A percentile compares a stretch with the other conserved stretches of the same genome.
Evolutionary conservation across 2,113 vertebrate genomes (phyloP).

Genomic region (Cyanistes caeruleus): DNA sequence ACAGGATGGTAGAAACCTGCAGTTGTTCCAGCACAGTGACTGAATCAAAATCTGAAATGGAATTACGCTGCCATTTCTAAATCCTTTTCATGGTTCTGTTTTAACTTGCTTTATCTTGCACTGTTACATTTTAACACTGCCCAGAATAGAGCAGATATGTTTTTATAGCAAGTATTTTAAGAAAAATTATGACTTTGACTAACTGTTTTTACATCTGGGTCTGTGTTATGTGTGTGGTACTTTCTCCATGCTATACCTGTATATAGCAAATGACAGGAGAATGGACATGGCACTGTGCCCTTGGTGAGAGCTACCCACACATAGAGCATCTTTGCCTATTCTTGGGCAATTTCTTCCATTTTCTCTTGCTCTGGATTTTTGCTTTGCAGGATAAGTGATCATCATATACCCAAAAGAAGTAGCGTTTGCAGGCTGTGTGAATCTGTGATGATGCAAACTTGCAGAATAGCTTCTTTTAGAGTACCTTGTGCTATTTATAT

Average conservation of each 20-base stretch:
- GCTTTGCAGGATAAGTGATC: not conserved
- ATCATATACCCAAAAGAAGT: not conserved
- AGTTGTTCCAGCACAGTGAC: not conserved
- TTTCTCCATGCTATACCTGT: not conserved
- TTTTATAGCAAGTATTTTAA: conserved; percentile 42
- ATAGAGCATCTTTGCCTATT: not conserved
- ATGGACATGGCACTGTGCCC: fast-evolving
- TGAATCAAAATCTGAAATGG: not conserved
- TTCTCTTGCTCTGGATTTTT: not conserved
- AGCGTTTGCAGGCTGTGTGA: not conserved
- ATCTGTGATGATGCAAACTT: not conserved
- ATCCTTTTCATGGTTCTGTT: not conserved
- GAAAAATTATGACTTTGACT: not conserved
- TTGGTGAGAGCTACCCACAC: not conserved
- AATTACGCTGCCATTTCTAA: not conserved
- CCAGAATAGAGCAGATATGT: conserved; percentile 12
- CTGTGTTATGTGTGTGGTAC: not conserved
- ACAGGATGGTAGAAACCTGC: not conserved
- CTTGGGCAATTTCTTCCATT: not conserved
- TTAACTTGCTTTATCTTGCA: not conserved
- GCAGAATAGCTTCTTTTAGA: not conserved
- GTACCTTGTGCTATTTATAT: not conserved
- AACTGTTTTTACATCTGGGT: conserved; percentile 52
- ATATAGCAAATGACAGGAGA: not conserved
- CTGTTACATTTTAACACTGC: conserved; percentile 1